A percentile compares a stretch with the other conserved stretches of the same genome.
These are phyloP conservation scores for Lutra lutra DNA, from an alignment of 2,797 vertebrate species.

Conservation along the genomic window DNA sequence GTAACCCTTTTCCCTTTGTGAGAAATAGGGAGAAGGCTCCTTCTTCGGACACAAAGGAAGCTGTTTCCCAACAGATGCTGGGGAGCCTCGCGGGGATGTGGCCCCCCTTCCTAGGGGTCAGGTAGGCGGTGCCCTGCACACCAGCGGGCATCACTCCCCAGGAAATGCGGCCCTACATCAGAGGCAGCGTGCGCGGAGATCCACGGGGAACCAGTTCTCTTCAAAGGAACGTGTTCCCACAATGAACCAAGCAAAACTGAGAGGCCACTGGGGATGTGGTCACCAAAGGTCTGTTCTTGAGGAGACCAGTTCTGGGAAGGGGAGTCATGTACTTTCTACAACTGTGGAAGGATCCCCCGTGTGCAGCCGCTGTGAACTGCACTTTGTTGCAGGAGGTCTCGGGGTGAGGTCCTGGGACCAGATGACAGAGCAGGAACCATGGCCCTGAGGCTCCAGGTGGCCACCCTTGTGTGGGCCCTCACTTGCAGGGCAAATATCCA, in stretches of 20 bases:
- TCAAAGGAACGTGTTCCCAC: constrained; percentile 61
- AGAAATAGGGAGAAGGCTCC: constrained; percentile 84
- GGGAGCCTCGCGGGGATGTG: constrained; percentile 33
- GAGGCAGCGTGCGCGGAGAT: constrained; percentile 54
- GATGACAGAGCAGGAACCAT: accelerated
- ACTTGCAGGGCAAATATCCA: not conserved
- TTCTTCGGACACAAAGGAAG: constrained; percentile 78
- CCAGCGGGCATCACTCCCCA: constrained; percentile 52
- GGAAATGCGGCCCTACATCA: not conserved
- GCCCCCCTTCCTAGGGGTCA: constrained; percentile 60
- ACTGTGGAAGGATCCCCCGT: not conserved
- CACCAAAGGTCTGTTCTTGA: constrained; percentile 64
- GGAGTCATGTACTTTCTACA: not conserved
- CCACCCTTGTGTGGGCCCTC: accelerated
- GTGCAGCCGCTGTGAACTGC: not conserved
- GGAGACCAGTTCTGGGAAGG: not conserved
- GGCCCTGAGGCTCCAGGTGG: not conserved
- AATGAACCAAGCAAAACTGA: constrained; percentile 68
- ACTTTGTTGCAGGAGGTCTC: not conserved
- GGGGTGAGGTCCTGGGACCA: not conserved
- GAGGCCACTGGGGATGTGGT: constrained; percentile 45
- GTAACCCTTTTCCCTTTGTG: constrained; percentile 82
- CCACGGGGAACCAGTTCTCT: constrained; percentile 46
- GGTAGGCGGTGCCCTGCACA: constrained; percentile 37
- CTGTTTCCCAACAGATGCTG: constrained; percentile 78